Percentiles rank a stretch among this genome's conserved stretches.
These are phyloP conservation scores for Mirounga angustirostris DNA, from an alignment of 2,113 vertebrate species.

Conservation along the genomic window DNA sequence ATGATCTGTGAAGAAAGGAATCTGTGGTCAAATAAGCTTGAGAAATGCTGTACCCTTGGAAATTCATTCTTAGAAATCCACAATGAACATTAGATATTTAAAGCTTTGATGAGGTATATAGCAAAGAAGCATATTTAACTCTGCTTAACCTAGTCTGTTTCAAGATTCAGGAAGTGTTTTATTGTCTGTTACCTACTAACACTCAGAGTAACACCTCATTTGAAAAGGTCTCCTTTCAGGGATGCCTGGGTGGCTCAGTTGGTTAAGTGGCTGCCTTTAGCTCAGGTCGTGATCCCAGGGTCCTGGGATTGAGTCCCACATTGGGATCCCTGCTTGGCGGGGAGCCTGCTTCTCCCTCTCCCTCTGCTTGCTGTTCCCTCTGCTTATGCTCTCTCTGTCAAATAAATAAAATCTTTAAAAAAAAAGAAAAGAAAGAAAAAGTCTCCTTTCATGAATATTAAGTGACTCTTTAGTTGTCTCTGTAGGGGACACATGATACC, in stretches of 20 bases:
- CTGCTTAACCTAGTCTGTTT: background rate
- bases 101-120: background rate
- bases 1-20: background rate
- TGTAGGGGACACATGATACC: background rate
- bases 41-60: background rate
- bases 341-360: too few relatives aligned
- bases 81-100: background rate
- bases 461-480: background rate
- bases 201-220: background rate
- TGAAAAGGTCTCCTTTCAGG: background rate
- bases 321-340: too few relatives aligned
- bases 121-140: background rate
- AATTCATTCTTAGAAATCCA: background rate
- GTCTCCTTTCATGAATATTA: background rate
- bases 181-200: background rate
- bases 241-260: too few relatives aligned
- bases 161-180: background rate
- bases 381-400: too few relatives aligned
- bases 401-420: too few relatives aligned
- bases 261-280: too few relatives aligned
- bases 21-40: background rate
- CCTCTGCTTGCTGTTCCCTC: too few relatives aligned
- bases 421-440: background rate
- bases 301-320: too few relatives aligned
- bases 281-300: too few relatives aligned